Evolutionary conservation across 2,797 vertebrate species (phyloP).

Genomic region (Sebastes elongatus): DNA sequence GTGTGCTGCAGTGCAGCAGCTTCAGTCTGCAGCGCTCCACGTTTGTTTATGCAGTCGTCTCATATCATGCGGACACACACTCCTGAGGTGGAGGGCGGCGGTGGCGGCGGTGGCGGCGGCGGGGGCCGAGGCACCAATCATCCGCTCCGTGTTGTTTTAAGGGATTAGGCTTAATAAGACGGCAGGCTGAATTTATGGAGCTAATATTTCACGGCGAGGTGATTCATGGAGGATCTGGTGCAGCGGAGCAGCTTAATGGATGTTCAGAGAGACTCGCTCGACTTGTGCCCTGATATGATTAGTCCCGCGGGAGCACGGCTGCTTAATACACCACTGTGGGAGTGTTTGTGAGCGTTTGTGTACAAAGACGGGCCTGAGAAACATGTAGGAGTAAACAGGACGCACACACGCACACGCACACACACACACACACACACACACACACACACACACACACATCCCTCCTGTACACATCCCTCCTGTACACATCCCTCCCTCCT

Average conservation of each 20-base stretch:
- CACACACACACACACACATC: too few relatives aligned
- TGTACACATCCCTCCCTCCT: too few relatives aligned
- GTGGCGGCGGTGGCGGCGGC: too few relatives aligned
- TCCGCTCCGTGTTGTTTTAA: constrained; percentile 29
- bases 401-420: neutral
- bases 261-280: constrained; percentile 56
- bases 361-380: constrained; percentile 29
- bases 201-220: constrained; percentile 54
- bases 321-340: constrained; percentile 57
- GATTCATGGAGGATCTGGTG: constrained; percentile 54
- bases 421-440: too few relatives aligned
- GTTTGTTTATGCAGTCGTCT: constrained; percentile 24
- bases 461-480: too few relatives aligned
- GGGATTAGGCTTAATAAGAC: constrained; percentile 64
- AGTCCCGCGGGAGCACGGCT: constrained; percentile 33
- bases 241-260: constrained; percentile 58
- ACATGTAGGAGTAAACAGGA: constrained; percentile 40
- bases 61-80: constrained; percentile 41
- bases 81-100: neutral
- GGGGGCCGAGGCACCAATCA: too few relatives aligned
- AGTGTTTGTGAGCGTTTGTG: constrained; percentile 35
- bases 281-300: constrained; percentile 62
- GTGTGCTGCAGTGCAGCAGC: too few relatives aligned
- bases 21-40: neutral
- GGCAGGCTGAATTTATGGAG: constrained; percentile 63